Evolutionary conservation across 1,140 invertebrate genomes (phyloP), one percentile per base, ranked within the genome.

Genomic region (Meloidogyne hapla): DNA sequence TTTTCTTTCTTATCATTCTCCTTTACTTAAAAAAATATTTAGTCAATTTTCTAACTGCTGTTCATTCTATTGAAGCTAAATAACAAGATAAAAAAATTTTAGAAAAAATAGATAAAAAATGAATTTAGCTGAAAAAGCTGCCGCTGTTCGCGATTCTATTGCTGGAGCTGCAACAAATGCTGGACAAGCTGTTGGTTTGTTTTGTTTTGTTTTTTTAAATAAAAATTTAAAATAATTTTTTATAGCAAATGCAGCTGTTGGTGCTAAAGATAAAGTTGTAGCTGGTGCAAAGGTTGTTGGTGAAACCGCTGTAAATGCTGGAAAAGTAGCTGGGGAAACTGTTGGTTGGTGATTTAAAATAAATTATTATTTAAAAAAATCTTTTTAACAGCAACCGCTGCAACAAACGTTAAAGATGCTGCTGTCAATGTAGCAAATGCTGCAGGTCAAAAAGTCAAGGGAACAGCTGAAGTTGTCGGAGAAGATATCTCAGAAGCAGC

Each of bases 61-160:
- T 56, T 9, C 48, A n/a, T 15, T 56, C n/a, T 6, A 56, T 48
- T 48, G 33, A 33, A 33, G 33, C 4, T 18, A 48, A 18, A 48
- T 18, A 15, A 48, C 45, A 18, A 48, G 48, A 15, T n/a, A 8
- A n/a, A 56, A 56, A 56, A 56, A 42, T 56, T 56, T 56, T 8
- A 33, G 33, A 33, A 33, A 33, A 56, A 18, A 56, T n/a, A 42
- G 23, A 67, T 42, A 67, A 67, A 71, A 48, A 62, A 72, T 73
- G 71, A 73, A 63, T 75, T 75, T 70, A 75, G 74, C 64, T 28
- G 74, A 71, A 38, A 75, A 72, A 33, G 74, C 74, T 42, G 67
- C 75, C 48, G 48, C 65, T 12, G 69, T 76, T 38, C 75, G 67
- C 56, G 67, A 72, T 33, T 62, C 56, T 45, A 76, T 76, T 64